These are phyloP conservation scores for Eledona agricola DNA, from an alignment of 2,888 invertebrate species.

Conservation along the genomic window DNA sequence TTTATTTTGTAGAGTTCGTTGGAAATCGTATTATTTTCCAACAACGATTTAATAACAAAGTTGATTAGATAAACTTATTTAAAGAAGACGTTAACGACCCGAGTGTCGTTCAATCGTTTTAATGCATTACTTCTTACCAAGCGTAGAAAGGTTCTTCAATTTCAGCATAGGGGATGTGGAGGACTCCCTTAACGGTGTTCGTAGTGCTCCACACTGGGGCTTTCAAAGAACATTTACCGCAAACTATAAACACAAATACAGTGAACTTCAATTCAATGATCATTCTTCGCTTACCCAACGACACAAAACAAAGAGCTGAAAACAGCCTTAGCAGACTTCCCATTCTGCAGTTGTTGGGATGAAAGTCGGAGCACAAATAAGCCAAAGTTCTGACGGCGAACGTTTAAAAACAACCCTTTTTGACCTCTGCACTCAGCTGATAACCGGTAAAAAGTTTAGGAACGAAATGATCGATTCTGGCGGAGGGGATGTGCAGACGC, in stretches of 20 bases:
- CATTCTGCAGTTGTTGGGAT: slow-evolving; percentile 11
- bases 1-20: no score
- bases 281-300: slow-evolving; percentile 2
- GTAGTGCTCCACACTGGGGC: slow-evolving; percentile 69
- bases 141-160: slow-evolving; percentile 90
- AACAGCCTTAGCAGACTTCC: slow-evolving; percentile 2
- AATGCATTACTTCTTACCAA: slow-evolving; percentile 67
- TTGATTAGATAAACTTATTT: no score
- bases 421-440: slow-evolving; percentile 29
- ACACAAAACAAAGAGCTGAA: slow-evolving; percentile 1
- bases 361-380: slow-evolving; percentile 16
- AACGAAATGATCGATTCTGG: not conserved
- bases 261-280: not conserved
- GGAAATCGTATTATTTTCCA: no score
- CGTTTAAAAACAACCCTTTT: slow-evolving; percentile 21
- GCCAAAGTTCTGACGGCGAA: slow-evolving; percentile 8
- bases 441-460: slow-evolving; percentile 27
- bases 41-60: no score
- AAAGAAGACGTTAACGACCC: no score
- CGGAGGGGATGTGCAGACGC: slow-evolving; percentile 15
- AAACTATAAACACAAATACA: slow-evolving; percentile 15
- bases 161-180: slow-evolving; percentile 93
- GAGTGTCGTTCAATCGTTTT: no score
- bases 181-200: slow-evolving; percentile 79
- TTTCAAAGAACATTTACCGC: slow-evolving; percentile 18